Conservation (phyloP, 2,888 invertebrate genomes). For the Vannuccia rotundouncinata region DNA sequence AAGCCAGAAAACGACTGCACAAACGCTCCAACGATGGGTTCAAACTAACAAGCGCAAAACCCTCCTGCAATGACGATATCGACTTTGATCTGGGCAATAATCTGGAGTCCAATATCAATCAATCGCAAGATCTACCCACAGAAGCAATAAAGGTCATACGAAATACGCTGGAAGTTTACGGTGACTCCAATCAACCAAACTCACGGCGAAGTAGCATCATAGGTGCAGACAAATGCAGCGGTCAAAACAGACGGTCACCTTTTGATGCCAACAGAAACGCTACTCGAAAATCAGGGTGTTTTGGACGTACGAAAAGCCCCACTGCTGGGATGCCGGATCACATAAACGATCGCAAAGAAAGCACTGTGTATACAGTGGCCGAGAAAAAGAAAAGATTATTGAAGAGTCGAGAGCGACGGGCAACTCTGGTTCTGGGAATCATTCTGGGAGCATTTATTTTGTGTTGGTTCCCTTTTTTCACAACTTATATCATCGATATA, state of each 20-base stretch:
- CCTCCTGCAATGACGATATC: not conserved
- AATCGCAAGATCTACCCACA: not conserved
- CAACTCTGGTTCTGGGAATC: slow-evolving; percentile 87
- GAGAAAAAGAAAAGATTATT: slow-evolving; percentile 80
- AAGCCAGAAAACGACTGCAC: slow-evolving; percentile 61
- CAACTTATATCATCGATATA: slow-evolving; percentile 56
- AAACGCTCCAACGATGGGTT: not conserved
- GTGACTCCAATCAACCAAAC: not conserved
- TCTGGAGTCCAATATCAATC: not conserved
- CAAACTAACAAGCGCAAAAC: not conserved
- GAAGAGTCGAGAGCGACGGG: slow-evolving; percentile 87
- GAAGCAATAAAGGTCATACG: not conserved
- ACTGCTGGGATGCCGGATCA: too few relatives aligned
- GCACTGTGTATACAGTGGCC: slow-evolving; percentile 1
- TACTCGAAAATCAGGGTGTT: not conserved
- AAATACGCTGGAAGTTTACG: not conserved
- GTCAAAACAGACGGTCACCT: not conserved
- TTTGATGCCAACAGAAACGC: not conserved
- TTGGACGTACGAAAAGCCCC: not conserved
- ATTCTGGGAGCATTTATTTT: slow-evolving; percentile 98
- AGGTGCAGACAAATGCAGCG: not conserved
- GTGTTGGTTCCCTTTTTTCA: slow-evolving; percentile 96
- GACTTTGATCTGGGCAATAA: not conserved
- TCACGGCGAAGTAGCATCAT: not conserved
- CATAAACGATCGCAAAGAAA: not conserved